Evolutionary conservation across 2,888 invertebrate genomes (phyloP), one percentile per base, ranked within the genome.

Genomic region (Polyommatus iphigenia): DNA sequence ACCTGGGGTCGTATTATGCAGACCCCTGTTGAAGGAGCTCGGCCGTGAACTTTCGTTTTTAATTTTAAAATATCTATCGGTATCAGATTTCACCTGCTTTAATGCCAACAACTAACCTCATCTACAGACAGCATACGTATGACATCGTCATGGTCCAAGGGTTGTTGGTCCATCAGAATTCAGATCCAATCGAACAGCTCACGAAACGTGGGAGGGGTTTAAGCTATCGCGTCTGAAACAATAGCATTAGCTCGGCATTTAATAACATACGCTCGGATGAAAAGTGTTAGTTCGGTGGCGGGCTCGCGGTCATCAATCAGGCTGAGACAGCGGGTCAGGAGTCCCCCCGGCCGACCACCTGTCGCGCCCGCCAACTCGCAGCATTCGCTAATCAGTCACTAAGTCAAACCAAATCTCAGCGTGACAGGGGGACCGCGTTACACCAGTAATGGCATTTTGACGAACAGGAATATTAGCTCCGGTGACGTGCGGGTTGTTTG

Each of bases 351-450:
- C 87, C 91, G 90, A 91, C 92, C 93, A 92, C 93, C 92, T 93
- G 93, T 92, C 87, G 87, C 88, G 86, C 87, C 87, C 88, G 88
- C 83, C 82, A 85, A 87, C 88, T 87, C 87, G 85, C 88, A 90
- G 87, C 90, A 90, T 91, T 90, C 90, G 91, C 93, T 92, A 93
- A 93, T 93, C 93, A 93, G 93, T 93, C 93, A 93, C 91, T 91
- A 91, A 91, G 91, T 90, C 90, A 88, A 89, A 87, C 89, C 88
- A 91, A 93, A 93, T 93, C 92, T 93, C 92, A 85, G 89, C 85
- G 77, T 81, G 83, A 82, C 83, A 82, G 80, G 79, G 80, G 79
- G 80, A 83, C 81, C 81, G 82, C 77, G 81, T 79, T 77, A 78
- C 80, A 86, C 84, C 86, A 85, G 85, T 91, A 90, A 90, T 90